Base-by-base conservation (phyloP, 2,113 vertebrate genomes). In the Perca fluviatilis region DNA sequence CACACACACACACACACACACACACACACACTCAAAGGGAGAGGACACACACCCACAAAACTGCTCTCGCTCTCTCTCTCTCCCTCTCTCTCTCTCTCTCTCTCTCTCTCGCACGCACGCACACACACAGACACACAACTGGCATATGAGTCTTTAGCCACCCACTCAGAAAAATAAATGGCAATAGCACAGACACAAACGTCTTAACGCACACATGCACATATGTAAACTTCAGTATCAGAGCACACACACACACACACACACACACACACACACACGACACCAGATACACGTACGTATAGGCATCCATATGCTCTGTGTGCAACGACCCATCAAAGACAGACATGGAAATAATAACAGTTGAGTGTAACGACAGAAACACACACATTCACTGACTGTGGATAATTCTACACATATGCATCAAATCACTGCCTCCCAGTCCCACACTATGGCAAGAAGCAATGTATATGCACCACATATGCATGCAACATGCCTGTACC, bases 111-210 rank as follows among this genome's bases (percentile, higher is more conserved):
- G 1, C 33, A n/a, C n/a, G n/a, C 63, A 70, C 67, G 47, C 72
- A 46, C 56, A 36, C 78, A 66, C 80, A 76, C 85, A 63, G 75
- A 47, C 77, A 81, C 82, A 92, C 81, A 89, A 90, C 91, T 90
- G 89, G 89, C 88, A 93, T 85, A 90, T 50, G 75, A 92, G 75
- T 85, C 82, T 90, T 90, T 86, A 92, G 88, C 91, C 92, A 92
- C 92, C 93, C 92, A 94, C 92, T 91, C 93, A 92, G 89, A 89
- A 91, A 92, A 92, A 93, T 82, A 92, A 91, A 91, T 89, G 89
- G 82, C 83, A 77, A 87, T 86, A 79, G 78, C 91, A 80, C 73
- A 71, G 73, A 89, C 81, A 87, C 71, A 60, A 88, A 77, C 25
- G 65, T 50, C 73, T 56, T 72, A 70, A 80, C 33, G 21, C 85